These are phyloP conservation scores for Teleogryllus oceanicus DNA, from an alignment of 2,888 invertebrate species.

Conservation along the genomic window DNA sequence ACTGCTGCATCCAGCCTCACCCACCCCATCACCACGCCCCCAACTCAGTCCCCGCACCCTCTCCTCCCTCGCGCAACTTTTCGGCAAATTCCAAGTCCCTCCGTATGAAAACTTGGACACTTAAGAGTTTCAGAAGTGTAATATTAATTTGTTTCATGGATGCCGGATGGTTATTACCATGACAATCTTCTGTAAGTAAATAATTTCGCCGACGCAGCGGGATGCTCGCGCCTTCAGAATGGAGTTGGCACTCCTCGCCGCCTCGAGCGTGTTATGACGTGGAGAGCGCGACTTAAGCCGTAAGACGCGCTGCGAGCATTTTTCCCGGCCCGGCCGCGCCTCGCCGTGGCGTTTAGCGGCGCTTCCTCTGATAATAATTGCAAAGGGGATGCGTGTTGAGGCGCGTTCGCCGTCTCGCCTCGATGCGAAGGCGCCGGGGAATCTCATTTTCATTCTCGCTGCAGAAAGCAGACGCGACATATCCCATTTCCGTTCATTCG, in stretches of 20 bases:
- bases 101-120: neutral
- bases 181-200: conserved; percentile 4
- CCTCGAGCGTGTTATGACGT: neutral
- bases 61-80: neutral
- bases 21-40: too few species aligned
- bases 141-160: conserved; percentile 11
- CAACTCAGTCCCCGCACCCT: too few species aligned
- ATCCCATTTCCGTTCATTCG: too few species aligned
- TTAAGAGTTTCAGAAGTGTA: conserved; percentile 9
- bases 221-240: neutral
- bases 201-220: neutral
- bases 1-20: too few species aligned
- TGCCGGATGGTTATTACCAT: conserved; percentile 6
- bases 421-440: too few species aligned
- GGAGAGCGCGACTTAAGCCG: neutral
- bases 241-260: neutral
- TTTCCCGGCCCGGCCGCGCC: too few species aligned
- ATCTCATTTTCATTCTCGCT: too few species aligned
- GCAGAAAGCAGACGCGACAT: too few species aligned
- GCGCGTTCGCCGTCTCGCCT: too few species aligned
- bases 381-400: too few species aligned
- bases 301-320: neutral
- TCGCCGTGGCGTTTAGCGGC: too few species aligned
- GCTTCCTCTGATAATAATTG: too few species aligned
- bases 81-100: neutral